Base-by-base conservation (phyloP, 2,113 vertebrate species). In the Tragelaphus strepsiceros region DNA sequence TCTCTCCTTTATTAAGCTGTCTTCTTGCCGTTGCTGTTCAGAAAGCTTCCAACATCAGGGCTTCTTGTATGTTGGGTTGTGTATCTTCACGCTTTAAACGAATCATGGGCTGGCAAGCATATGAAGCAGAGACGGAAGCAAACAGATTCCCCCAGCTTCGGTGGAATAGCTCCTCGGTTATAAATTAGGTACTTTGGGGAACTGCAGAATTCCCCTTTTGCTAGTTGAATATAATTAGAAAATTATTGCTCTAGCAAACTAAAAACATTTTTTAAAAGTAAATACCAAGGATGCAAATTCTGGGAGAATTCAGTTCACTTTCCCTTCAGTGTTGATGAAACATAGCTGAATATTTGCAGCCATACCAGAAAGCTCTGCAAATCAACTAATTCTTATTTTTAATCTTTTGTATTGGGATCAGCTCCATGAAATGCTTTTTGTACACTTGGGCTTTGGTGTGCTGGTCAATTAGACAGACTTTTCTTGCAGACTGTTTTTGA, bases 1-100 rank as follows among this genome's bases (percentile, higher is more conserved):
- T 74, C 97, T 30, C 95, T 96, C 32, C 86, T 97, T 98, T 97
- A 97, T 97, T 97, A 97, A 92, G 62, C 92, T 58, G 2, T 39
- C 28, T 96, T 46, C 82, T 28, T 96, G 91, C 61, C 71, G 6
- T 61, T 94, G 39, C 82, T 62, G 0, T 77, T 85, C 51, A 16
- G 77, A 88, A 95, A 46, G 0, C 6, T 90, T 88, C 84, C 64
- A 59, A 59, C 17, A 22, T n/a, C 39, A 90, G 6, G 88, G 58
- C 80, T 46, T 28, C 90, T 88, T 32, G 71, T 64, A 26, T 26
- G 85, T 5, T 43, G 54, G 26, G 8, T 10, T 53, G 3, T 7
- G 24, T 15, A 16, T 24, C 46, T 87, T 80, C n/a, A 51, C 22
- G 51, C 26, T 51, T 82, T 80, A 49, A 91, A 84, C 10, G 26